phyloP scores from a whole-genome alignment of 2,797 vertebrate species.

The Cetoscarus ocellatus region DNA sequence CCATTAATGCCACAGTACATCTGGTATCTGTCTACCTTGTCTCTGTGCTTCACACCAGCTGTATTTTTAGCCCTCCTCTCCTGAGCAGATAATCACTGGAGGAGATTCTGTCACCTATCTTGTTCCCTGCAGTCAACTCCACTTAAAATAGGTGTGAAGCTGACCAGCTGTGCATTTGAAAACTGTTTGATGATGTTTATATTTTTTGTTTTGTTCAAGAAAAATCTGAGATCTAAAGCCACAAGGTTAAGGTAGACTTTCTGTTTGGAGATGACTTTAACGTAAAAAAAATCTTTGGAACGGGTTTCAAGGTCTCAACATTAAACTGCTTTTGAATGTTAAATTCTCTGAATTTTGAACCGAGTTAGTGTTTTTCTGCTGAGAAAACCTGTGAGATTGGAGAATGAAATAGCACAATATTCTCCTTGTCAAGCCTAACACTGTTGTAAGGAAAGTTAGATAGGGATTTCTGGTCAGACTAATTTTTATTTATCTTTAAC shows the following conservation, averaged over 20 bases:
- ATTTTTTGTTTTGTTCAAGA: not conserved
- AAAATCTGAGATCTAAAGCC: not conserved
- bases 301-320: not conserved
- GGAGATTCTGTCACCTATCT: constrained; percentile 62
- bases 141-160: constrained; percentile 44
- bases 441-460: no score
- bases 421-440: no score
- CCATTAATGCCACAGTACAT: constrained; percentile 65
- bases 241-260: not conserved
- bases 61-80: constrained; percentile 85
- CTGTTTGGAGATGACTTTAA: not conserved
- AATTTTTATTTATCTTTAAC: no score
- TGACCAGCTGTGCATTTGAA: constrained; percentile 15
- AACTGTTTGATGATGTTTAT: not conserved
- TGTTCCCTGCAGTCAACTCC: constrained; percentile 41
- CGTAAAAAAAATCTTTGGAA: not conserved
- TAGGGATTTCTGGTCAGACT: no score
- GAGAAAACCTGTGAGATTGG: no score
- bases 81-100: constrained; percentile 71
- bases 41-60: constrained; percentile 69
- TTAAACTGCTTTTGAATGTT: not conserved
- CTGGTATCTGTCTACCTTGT: constrained; percentile 78
- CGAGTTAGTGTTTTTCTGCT: not conserved
- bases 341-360: not conserved
- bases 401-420: no score